phyloP scores from a whole-genome alignment of 2,797 vertebrate species.

The Anguilla pacifica region DNA sequence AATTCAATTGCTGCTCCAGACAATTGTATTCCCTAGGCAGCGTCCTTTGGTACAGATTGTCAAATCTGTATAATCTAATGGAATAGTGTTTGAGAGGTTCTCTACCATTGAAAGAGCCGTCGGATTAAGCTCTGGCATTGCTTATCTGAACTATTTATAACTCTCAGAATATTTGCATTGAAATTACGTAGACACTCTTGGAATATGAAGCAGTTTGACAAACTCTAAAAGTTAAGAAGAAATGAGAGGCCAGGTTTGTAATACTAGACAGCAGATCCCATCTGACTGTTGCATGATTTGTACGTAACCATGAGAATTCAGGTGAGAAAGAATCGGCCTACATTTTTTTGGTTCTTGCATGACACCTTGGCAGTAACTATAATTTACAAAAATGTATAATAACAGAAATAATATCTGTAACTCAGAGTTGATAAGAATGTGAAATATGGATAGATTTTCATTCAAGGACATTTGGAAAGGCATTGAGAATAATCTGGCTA shows the following conservation, averaged over 20 bases:
- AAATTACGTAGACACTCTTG: not conserved
- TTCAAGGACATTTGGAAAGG: not conserved
- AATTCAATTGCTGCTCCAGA: conserved; percentile 20
- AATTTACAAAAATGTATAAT: not conserved
- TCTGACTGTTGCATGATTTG: not conserved
- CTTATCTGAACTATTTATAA: conserved; percentile 9
- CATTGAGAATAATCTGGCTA: not conserved
- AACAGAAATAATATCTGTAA: not conserved
- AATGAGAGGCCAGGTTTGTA: not conserved
- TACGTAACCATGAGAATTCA: not conserved
- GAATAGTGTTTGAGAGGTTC: conserved; percentile 13
- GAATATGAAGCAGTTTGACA: not conserved
- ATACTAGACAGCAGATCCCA: not conserved
- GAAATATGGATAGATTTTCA: not conserved
- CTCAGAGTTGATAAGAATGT: not conserved
- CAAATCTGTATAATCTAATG: conserved; percentile 23
- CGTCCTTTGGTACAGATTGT: not conserved
- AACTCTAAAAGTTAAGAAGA: not conserved
- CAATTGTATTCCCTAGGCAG: conserved; percentile 11
- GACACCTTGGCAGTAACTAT: not conserved
- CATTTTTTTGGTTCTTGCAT: not conserved
- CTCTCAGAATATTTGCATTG: conserved; percentile 14
- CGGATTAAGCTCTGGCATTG: not conserved
- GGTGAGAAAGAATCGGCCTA: not conserved
- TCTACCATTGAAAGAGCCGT: not conserved